Evolutionary conservation across 2,888 invertebrate species (phyloP).

Genomic region (Romanomermis culicivorax): DNA sequence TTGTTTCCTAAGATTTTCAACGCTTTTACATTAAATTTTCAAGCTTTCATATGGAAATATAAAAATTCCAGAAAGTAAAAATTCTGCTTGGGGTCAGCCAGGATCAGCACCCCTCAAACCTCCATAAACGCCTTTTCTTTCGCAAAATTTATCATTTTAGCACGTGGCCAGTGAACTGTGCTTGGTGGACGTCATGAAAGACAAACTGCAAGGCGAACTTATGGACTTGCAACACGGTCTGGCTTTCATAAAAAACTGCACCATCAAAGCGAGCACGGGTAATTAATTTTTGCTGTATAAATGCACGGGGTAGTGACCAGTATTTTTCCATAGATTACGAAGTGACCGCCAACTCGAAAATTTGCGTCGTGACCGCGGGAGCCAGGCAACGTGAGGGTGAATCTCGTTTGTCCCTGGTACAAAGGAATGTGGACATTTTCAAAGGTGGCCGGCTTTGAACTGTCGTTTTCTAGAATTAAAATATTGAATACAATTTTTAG

Average conservation of each 20-base stretch:
- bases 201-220: constrained; percentile 68
- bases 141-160: no score
- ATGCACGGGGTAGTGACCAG: not conserved
- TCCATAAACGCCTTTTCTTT: no score
- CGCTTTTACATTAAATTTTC: no score
- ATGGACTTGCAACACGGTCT: constrained; percentile 75
- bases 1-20: no score
- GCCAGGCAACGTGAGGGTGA: constrained; percentile 74
- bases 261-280: constrained; percentile 50
- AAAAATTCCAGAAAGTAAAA: no score
- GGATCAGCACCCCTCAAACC: no score
- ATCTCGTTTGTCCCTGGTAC: constrained; percentile 59
- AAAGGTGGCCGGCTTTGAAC: constrained; percentile 34
- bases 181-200: constrained; percentile 54
- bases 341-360: constrained; percentile 47
- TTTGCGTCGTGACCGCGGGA: constrained; percentile 74
- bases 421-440: constrained; percentile 68
- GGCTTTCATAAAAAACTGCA: constrained; percentile 55
- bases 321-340: constrained; percentile 39
- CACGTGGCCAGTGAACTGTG: constrained; percentile 56
- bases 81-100: no score
- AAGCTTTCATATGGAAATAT: no score
- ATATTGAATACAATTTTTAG: constrained; percentile 14
- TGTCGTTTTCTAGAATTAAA: not conserved
- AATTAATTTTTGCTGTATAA: constrained; percentile 7